Conservation (phyloP, 2,113 vertebrate species). For the Strix aluco region DNA sequence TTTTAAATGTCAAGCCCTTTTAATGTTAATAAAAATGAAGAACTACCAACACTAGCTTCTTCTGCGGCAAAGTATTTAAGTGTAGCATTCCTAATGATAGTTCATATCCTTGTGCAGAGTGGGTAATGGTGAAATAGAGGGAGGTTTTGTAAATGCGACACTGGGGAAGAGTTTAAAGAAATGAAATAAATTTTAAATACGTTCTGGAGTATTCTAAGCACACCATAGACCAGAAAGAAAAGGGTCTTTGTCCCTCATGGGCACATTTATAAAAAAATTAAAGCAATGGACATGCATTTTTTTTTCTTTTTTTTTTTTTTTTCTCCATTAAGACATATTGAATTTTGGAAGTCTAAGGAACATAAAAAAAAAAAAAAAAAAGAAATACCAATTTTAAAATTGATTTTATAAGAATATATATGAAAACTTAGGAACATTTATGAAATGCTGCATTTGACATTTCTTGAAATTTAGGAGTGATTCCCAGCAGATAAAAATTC, state of each 20-base stretch:
- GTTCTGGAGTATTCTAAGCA: background rate
- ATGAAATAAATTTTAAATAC: background rate
- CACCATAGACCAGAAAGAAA: background rate
- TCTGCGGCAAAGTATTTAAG: background rate
- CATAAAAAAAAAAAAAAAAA: background rate
- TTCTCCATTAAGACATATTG: background rate
- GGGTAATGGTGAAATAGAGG: background rate
- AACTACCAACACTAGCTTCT: background rate
- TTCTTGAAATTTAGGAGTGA: background rate
- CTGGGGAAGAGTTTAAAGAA: background rate
- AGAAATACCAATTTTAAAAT: background rate
- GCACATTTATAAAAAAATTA: background rate
- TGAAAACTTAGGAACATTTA: background rate
- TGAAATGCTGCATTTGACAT: background rate
- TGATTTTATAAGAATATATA: background rate
- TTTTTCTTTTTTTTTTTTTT: background rate
- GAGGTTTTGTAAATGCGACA: background rate
- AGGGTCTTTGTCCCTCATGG: background rate
- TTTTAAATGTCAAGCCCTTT: background rate
- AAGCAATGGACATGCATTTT: accelerated
- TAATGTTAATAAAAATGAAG: background rate
- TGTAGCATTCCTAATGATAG: background rate
- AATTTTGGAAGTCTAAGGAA: background rate
- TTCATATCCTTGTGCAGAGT: background rate
- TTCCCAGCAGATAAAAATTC: background rate